A percentile compares a stretch with the other conserved stretches of the same genome.
Evolutionary conservation across 30 jellyfish, hydroid and myxozoan genomes (phyloP).

Genomic region (Chrysaora quinquecirrha): DNA sequence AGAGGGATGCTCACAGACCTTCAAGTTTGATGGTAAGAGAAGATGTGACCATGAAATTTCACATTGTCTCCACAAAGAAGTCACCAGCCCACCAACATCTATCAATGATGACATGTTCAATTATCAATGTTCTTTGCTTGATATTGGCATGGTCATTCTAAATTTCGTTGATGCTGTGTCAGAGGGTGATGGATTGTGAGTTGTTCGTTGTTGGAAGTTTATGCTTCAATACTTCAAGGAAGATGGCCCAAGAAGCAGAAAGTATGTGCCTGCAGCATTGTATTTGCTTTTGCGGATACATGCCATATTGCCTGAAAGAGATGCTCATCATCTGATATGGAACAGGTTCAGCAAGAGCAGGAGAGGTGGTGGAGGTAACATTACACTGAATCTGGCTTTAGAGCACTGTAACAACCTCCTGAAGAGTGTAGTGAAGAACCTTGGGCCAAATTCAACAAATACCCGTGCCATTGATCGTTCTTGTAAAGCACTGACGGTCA

Average conservation of each 20-base stretch:
- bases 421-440: constrained; percentile 19
- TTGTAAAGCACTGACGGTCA: constrained; percentile 50
- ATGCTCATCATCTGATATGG: constrained; percentile 40
- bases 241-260: constrained; percentile 45
- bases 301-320: constrained; percentile 34
- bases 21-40: constrained; percentile 22
- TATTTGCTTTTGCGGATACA: constrained; percentile 22
- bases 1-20: constrained; percentile 33
- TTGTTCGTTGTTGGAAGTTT: constrained; percentile 51
- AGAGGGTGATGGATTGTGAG: constrained; percentile 43
- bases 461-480: constrained; percentile 41
- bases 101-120: constrained; percentile 23
- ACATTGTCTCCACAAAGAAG: constrained; percentile 39
- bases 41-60: constrained; percentile 24
- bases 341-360: constrained; percentile 39
- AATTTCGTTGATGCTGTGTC: constrained; percentile 48
- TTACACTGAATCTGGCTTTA: constrained; percentile 34
- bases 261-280: constrained; percentile 45
- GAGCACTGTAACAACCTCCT: constrained; percentile 34
- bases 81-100: neutral
- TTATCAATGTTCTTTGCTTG: constrained; percentile 45
- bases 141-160: constrained; percentile 40
- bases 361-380: constrained; percentile 59
- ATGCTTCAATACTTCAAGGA: constrained; percentile 22
- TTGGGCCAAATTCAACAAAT: constrained; percentile 52